Conservation (phyloP, 2,797 vertebrate species). For the Arrhamphus sclerolepis region DNA sequence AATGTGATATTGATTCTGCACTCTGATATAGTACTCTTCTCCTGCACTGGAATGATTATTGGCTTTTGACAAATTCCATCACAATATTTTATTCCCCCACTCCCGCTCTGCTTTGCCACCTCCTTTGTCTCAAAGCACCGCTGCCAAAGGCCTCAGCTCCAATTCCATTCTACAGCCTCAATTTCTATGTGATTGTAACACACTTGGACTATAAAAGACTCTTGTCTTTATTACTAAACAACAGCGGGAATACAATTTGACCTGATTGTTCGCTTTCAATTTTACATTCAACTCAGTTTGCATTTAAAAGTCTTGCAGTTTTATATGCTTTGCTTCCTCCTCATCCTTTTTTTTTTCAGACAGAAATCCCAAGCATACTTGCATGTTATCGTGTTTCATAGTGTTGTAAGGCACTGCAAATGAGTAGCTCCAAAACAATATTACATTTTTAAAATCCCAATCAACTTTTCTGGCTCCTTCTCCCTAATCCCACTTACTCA, state of each 20-base stretch:
- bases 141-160: constrained; percentile 48
- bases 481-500: constrained; percentile 6
- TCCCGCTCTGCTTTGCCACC: constrained; percentile 17
- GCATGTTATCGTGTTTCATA: constrained; percentile 60
- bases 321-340: constrained; percentile 16
- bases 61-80: constrained; percentile 82
- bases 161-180: constrained; percentile 28
- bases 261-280: constrained; percentile 49
- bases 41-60: constrained; percentile 78
- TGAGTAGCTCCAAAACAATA: constrained; percentile 67
- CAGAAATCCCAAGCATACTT: constrained; percentile 12
- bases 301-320: constrained; percentile 64
- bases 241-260: constrained; percentile 54
- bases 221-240: constrained; percentile 56
- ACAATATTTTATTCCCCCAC: constrained; percentile 56
- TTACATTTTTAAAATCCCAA: constrained; percentile 81
- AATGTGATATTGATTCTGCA: constrained; percentile 85
- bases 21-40: constrained; percentile 79
- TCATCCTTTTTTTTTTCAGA: constrained; percentile 17
- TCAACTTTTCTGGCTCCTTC: too few relatives aligned
- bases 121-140: constrained; percentile 50
- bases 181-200: constrained; percentile 35
- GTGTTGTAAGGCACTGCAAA: constrained; percentile 68
- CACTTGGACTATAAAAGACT: constrained; percentile 48
- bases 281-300: constrained; percentile 62